These are phyloP conservation scores for Equus quagga DNA, from an alignment of 2,113 vertebrate species.

Conservation along the genomic window DNA sequence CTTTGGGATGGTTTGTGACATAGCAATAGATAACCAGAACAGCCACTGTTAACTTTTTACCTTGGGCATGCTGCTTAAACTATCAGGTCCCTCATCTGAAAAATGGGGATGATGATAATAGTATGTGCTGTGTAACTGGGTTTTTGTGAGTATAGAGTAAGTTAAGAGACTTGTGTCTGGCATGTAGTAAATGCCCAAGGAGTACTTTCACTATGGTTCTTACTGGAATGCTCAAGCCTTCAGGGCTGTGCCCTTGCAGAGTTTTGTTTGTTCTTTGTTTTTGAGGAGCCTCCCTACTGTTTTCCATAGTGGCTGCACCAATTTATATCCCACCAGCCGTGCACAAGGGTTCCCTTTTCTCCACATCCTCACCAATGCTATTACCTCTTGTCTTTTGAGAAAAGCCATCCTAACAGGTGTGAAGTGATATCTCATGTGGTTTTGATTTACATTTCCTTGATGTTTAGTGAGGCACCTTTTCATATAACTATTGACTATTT, in stretches of 20 bases:
- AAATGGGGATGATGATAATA: neutral
- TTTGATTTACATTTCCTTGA: neutral
- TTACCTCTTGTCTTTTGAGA: neutral
- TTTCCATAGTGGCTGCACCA: neutral
- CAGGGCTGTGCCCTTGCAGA: neutral
- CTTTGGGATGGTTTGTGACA: neutral
- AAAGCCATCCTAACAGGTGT: neutral
- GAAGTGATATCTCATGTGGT: neutral
- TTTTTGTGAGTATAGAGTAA: neutral
- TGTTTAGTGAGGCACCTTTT: neutral
- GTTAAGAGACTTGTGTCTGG: neutral
- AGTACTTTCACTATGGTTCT: neutral
- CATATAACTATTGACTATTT: neutral
- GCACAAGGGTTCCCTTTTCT: neutral
- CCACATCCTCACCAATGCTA: neutral
- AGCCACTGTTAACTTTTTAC: neutral
- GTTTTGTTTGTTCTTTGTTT: neutral
- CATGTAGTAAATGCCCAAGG: neutral
- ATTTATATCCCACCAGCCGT: neutral
- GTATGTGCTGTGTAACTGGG: neutral
- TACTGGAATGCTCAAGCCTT: neutral
- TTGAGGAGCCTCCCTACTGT: neutral
- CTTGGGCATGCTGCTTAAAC: neutral
- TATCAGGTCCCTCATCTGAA: neutral
- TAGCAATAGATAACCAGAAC: neutral